Conservation (phyloP, 2,888 invertebrate genomes). For the Ditylenchus weischeri region DNA sequence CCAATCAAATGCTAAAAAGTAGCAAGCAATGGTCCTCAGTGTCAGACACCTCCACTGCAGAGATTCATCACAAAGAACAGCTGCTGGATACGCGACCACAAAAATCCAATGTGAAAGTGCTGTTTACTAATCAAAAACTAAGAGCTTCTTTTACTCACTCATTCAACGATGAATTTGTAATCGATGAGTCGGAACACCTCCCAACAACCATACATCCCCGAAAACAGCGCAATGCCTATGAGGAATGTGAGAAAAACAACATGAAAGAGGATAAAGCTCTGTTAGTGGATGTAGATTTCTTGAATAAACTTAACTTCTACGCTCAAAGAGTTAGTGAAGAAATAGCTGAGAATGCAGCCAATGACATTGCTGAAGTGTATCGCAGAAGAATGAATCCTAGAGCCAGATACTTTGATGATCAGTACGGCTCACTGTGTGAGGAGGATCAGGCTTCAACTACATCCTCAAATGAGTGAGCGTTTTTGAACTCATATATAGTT, state of each 20-base stretch:
- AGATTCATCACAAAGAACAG: conserved; percentile 4
- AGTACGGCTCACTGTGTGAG: conserved; percentile 28
- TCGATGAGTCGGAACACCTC: background rate
- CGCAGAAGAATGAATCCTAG: conserved; percentile 44
- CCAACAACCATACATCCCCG: too few species aligned
- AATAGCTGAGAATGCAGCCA: conserved; percentile 49
- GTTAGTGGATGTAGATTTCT: conserved; percentile 28
- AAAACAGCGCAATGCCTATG: conserved; percentile 8
- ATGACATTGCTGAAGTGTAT: conserved; percentile 30
- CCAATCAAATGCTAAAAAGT: background rate
- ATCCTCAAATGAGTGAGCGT: conserved; percentile 2
- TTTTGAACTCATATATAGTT: too few species aligned
- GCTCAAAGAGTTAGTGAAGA: conserved; percentile 53
- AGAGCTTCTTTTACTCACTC: conserved; percentile 15
- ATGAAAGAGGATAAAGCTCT: conserved; percentile 2
- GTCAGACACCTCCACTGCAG: conserved; percentile 14
- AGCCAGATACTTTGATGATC: conserved; percentile 52
- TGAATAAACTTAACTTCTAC: conserved; percentile 52
- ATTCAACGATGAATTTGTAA: conserved; percentile 9
- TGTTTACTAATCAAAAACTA: conserved; percentile 23
- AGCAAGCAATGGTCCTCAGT: conserved; percentile 17
- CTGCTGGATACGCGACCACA: background rate
- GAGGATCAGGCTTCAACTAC: conserved; percentile 24
- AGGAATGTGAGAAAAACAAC: background rate
- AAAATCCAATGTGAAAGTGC: conserved; percentile 14